phyloP scores from a whole-genome alignment of 1,140 invertebrate genomes.

The Drosophila erecta region DNA sequence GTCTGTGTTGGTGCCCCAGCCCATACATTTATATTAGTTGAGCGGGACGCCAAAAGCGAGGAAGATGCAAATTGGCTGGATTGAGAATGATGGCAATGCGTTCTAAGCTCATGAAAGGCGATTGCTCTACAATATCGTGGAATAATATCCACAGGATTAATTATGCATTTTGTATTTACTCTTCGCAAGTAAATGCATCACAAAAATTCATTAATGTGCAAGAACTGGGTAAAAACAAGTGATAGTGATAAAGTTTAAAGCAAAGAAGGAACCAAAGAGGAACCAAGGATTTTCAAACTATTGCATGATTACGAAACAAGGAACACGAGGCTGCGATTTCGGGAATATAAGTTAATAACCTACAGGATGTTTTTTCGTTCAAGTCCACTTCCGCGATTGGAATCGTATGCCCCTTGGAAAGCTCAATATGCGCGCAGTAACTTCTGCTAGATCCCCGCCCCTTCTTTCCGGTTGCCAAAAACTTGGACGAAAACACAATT shows the following conservation, averaged over 20 bases:
- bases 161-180: too few relatives aligned
- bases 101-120: background rate
- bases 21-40: conserved; percentile 74
- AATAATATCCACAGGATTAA: background rate
- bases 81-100: conserved; percentile 22
- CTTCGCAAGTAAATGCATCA: too few relatives aligned
- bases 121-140: background rate
- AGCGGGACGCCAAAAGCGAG: conserved; percentile 28
- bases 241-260: too few relatives aligned
- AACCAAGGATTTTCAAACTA: too few relatives aligned
- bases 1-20: conserved; percentile 43
- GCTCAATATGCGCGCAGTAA: background rate
- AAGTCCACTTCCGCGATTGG: background rate
- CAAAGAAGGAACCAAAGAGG: too few relatives aligned
- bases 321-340: too few relatives aligned
- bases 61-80: conserved; percentile 26
- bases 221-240: too few relatives aligned
- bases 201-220: too few relatives aligned
- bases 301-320: background rate
- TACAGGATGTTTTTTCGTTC: background rate
- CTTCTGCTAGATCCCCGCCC: background rate
- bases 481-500: conserved; percentile 43
- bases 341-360: background rate
- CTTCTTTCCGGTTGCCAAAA: conserved; percentile 9
- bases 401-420: too few relatives aligned